Evolutionary conservation across 2,888 invertebrate genomes (phyloP).

Genomic region (Epinotia demarniana): DNA sequence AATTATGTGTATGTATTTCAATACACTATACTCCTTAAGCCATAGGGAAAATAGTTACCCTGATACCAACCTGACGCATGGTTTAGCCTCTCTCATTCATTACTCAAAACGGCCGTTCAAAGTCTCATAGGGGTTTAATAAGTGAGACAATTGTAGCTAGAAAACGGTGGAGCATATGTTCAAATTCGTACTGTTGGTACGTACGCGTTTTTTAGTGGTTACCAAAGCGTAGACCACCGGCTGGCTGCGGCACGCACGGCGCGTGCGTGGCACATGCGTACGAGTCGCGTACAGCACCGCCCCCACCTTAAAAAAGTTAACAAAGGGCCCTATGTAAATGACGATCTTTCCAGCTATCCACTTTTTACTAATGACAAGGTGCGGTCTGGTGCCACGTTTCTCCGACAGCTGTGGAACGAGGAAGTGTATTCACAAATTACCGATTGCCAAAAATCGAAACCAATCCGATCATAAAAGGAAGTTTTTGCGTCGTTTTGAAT

Average conservation of each 20-base stretch:
- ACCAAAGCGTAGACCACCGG: constrained; percentile 33
- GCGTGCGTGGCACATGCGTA: constrained; percentile 60
- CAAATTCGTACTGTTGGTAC: not conserved
- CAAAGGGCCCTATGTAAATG: constrained; percentile 72
- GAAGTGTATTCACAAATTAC: constrained; percentile 71
- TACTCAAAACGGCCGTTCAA: not conserved
- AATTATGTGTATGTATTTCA: too few species aligned
- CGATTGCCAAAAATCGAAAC: constrained; percentile 71
- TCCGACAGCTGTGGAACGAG: constrained; percentile 75
- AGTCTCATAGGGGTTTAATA: not conserved
- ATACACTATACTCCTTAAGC: too few species aligned
- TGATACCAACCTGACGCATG: not conserved
- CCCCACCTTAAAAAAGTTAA: constrained; percentile 63
- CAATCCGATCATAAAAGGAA: constrained; percentile 56
- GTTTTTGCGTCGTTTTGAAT: constrained; percentile 54
- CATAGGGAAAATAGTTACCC: too few species aligned
- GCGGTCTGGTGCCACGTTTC: constrained; percentile 69
- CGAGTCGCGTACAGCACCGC: constrained; percentile 48
- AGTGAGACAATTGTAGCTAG: not conserved
- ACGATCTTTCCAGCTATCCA: constrained; percentile 62
- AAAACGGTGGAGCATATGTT: constrained; percentile 4
- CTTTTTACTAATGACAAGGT: constrained; percentile 76
- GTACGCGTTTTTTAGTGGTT: constrained; percentile 7
- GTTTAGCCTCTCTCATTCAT: not conserved
- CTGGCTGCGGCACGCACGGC: constrained; percentile 58